Base-by-base conservation (phyloP, 2,113 vertebrate genomes). In the Triplophysa dalaica region DNA sequence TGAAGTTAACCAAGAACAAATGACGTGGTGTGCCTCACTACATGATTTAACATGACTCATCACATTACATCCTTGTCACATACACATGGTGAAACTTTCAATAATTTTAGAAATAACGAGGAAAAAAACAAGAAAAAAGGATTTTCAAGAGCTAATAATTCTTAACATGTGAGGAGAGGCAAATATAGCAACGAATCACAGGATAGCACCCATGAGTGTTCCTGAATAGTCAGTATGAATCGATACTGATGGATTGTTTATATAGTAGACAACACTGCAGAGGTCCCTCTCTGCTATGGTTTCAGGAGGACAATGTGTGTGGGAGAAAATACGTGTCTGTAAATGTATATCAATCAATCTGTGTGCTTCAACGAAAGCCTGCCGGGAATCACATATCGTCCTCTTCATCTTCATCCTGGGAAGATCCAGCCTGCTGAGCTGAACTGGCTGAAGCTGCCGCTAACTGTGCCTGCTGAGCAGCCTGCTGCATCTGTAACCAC, bases 401-500 rank as follows among this genome's bases (percentile, higher is more conserved):
- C 84, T 99, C 97, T 52, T 99, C 98, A 8, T 98, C 97, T 91
- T 99, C 98, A 81, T 99, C 98, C 92, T 98, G 98, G 92, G 97
- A 98, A 82, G 97, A 99, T 54, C 96, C 94, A 50, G 97, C 94
- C 87, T 99, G 96, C 82, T 96, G 96, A 85, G 95, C 93, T 29
- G 95, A 94, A 69, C 95, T 96, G 87, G 96, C 95, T 56, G 98
- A 97, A 48, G 97, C 95, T 6, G 96, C 96, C 43, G 95, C 96
- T 84, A 98, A 93, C 91, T 99, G 97, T 16, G 97, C 97, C 90
- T 98, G 97, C 66, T 99, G 97, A 63, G 98, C 97, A 0, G 98
- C 98, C 87, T 99, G 97, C 85, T 99, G 98, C 97, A 99, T 98
- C 91, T 98, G 97, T 91, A 99, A 90, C 98, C 98, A 98, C 81